Conservation (phyloP, 2,888 invertebrate species). For the Apotomis turbidana region DNA sequence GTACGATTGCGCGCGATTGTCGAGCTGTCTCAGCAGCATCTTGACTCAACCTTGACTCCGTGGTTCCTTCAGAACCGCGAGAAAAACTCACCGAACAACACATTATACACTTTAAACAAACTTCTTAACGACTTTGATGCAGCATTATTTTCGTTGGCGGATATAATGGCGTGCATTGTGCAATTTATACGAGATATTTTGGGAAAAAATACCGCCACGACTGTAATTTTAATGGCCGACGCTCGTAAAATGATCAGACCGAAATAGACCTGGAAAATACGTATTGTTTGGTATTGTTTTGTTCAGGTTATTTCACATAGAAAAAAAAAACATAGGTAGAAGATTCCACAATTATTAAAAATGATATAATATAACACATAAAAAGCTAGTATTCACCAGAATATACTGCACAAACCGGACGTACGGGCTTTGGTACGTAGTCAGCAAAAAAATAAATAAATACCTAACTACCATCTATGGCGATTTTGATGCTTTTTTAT, state of each 20-base stretch:
- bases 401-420: no score
- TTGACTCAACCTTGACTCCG: constrained; percentile 58
- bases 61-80: not conserved
- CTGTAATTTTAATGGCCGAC: constrained; percentile 26
- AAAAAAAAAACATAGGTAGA: not conserved
- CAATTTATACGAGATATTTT: constrained; percentile 44
- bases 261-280: constrained; percentile 27
- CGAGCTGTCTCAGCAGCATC: constrained; percentile 54
- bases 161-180: constrained; percentile 47
- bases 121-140: not conserved
- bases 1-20: constrained; percentile 60
- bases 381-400: no score
- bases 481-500: no score
- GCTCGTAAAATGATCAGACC: constrained; percentile 22
- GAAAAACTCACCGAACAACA: not conserved
- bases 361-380: no score
- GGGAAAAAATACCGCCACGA: constrained; percentile 25
- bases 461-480: no score
- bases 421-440: no score
- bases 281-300: constrained; percentile 2
- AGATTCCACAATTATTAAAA: not conserved
- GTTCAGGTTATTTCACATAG: not conserved
- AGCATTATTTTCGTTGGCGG: not conserved
- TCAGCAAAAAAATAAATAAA: no score
- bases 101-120: constrained; percentile 3